phyloP scores from a whole-genome alignment of 2,797 vertebrate genomes.

The Notamacropus eugenii region DNA sequence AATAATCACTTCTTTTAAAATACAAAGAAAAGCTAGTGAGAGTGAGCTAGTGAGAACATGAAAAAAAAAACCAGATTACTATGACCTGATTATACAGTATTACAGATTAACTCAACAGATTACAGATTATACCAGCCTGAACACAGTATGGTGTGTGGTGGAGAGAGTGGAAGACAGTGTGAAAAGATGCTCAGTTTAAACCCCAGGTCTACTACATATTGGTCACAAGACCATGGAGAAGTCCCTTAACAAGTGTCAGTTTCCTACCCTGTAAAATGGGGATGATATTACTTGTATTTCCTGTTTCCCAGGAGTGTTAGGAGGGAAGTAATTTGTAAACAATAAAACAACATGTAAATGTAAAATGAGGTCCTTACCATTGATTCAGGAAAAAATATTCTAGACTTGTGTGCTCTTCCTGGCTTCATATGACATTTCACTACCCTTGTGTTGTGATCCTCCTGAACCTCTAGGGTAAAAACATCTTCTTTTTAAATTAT shows the following conservation, averaged over 20 bases:
- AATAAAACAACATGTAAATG: not conserved
- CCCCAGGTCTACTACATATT: not conserved
- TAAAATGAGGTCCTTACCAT: not conserved
- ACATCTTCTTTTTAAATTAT: not conserved
- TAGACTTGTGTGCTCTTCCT: not conserved
- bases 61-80: not conserved
- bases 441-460: not conserved
- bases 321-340: not conserved
- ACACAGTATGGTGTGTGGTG: not conserved
- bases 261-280: not conserved
- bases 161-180: not conserved
- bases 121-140: not conserved
- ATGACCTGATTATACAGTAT: not conserved
- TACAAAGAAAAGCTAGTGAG: not conserved
- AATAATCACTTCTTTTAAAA: not conserved
- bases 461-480: not conserved
- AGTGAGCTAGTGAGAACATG: not conserved
- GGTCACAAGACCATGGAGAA: not conserved
- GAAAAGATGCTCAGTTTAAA: not conserved
- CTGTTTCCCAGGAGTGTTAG: not conserved
- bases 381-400: not conserved
- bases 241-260: not conserved
- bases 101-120: too few species aligned
- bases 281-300: not conserved
- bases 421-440: not conserved